Conservation (phyloP, 2,797 vertebrate species). For the Lepilemur septentrionalis region DNA sequence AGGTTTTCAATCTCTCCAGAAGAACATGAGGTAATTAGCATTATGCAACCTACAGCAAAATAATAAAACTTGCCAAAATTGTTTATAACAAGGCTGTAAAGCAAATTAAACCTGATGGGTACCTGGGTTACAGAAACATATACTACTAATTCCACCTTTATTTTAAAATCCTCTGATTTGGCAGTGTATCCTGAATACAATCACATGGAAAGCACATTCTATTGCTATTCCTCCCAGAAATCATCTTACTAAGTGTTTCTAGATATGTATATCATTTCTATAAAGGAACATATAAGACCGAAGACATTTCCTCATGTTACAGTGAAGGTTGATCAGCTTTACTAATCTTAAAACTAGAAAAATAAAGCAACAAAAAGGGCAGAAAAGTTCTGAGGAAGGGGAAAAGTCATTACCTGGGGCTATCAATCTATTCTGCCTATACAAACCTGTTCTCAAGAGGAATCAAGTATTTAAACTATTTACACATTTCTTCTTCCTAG, state of each 20-base stretch:
- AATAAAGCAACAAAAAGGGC: constrained; percentile 1
- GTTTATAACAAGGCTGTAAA: constrained; percentile 27
- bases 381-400: constrained; percentile 56
- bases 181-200: not conserved
- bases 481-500: constrained; percentile 62
- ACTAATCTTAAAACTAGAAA: not conserved
- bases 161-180: not conserved
- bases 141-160: not conserved
- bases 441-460: constrained; percentile 55
- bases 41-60: constrained; percentile 43
- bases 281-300: not conserved
- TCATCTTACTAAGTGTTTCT: not conserved
- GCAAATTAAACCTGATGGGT: constrained; percentile 41
- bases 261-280: not conserved
- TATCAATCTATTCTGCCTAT: not conserved
- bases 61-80: constrained; percentile 51
- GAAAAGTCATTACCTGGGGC: constrained; percentile 57
- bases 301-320: not conserved
- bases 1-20: not conserved
- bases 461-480: constrained; percentile 63
- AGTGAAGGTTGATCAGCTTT: not conserved
- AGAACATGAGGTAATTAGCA: constrained; percentile 7
- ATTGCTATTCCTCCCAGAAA: not conserved
- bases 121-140: not conserved
- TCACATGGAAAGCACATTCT: not conserved